Conservation (phyloP, 2,888 invertebrate genomes). For the Argyra leucocephala region DNA sequence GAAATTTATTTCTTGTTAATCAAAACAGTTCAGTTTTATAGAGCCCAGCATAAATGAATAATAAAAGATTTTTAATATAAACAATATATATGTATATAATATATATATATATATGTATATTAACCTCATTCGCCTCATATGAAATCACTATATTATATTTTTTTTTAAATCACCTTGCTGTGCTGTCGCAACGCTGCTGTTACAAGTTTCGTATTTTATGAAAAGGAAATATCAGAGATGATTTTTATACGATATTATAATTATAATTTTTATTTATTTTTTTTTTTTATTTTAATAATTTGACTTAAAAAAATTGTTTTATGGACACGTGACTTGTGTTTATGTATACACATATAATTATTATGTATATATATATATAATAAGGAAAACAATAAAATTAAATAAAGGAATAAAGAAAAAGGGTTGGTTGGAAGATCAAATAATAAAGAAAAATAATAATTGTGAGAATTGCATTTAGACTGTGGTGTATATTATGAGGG, state of each 20-base stretch:
- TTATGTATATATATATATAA: background rate
- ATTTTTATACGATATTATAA: slow-evolving; percentile 1
- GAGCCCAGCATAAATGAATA: too few relatives aligned
- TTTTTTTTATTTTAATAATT: background rate
- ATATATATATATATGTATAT: too few relatives aligned
- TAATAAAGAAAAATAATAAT: background rate
- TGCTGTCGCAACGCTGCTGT: background rate
- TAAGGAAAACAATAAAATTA: background rate
- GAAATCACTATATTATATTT: background rate
- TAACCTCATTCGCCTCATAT: background rate
- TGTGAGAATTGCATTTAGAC: too few relatives aligned
- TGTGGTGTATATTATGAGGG: too few relatives aligned
- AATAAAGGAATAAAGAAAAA: background rate
- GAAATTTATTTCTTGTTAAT: too few relatives aligned
- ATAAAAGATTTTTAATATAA: too few relatives aligned
- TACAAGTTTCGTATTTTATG: background rate
- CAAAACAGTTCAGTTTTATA: too few relatives aligned
- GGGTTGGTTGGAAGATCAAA: background rate
- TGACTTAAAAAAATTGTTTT: background rate
- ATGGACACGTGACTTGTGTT: background rate
- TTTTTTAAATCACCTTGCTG: background rate
- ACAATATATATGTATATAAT: too few relatives aligned
- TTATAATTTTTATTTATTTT: background rate
- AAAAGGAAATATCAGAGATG: background rate
- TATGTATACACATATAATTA: background rate